Evolutionary conservation across 2,888 invertebrate genomes (phyloP).

Genomic region (Drosophila niveifrons): DNA sequence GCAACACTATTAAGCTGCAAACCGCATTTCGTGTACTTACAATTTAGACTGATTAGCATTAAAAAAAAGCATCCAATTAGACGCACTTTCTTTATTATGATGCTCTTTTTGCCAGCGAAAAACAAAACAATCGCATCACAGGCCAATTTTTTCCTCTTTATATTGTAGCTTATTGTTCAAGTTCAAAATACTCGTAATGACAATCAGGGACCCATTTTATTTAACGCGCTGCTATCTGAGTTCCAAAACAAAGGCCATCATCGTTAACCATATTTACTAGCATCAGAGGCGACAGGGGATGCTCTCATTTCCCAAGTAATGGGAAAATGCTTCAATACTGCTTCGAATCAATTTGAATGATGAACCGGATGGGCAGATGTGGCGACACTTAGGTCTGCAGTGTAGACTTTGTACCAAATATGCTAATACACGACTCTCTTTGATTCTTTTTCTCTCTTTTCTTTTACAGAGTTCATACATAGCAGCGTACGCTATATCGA

Average conservation of each 20-base stretch:
- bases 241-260: conserved; percentile 81
- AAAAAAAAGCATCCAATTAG: no score
- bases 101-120: neutral
- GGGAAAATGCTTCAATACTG: conserved; percentile 77
- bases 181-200: no score
- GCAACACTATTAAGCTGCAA: no score
- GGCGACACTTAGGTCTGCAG: conserved; percentile 29
- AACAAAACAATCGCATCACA: conserved; percentile 52
- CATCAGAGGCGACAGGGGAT: neutral
- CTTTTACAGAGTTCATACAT: conserved; percentile 91
- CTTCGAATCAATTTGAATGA: conserved; percentile 81
- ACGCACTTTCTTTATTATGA: neutral
- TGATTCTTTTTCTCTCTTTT: conserved; percentile 23
- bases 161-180: conserved; percentile 54
- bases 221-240: conserved; percentile 80
- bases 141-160: neutral
- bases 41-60: no score
- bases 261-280: conserved; percentile 62
- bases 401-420: conserved; percentile 10
- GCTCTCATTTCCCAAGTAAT: conserved; percentile 60
- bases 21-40: no score
- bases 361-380: conserved; percentile 59
- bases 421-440: conserved; percentile 19
- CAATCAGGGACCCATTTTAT: conserved; percentile 82
- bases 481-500: conserved; percentile 93